Conservation (phyloP, 2,113 vertebrate species). For the Atherinomorus stipes region DNA sequence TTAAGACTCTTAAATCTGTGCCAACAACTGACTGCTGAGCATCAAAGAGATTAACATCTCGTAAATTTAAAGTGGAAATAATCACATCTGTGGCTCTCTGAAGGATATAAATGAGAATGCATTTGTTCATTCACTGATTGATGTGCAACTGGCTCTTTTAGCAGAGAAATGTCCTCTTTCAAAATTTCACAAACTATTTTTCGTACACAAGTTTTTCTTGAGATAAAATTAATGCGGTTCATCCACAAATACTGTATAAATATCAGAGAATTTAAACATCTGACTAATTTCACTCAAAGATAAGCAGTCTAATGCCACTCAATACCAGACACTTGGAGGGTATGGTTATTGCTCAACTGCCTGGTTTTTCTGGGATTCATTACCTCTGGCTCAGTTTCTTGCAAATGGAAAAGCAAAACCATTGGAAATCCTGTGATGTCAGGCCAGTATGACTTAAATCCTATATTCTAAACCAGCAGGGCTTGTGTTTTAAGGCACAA, state of each 20-base stretch:
- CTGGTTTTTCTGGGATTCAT: slow-evolving; percentile 66
- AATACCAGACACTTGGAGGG: slow-evolving; percentile 45
- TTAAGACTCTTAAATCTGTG: slow-evolving; percentile 44
- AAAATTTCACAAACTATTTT: slow-evolving; percentile 8
- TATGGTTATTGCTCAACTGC: slow-evolving; percentile 43
- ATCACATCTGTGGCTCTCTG: slow-evolving; percentile 48
- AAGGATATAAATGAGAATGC: slow-evolving; percentile 32
- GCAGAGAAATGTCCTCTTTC: slow-evolving; percentile 37
- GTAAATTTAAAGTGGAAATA: slow-evolving; percentile 73
- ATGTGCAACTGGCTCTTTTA: slow-evolving; percentile 45
- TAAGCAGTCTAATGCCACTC: slow-evolving; percentile 39
- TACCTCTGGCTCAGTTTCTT: slow-evolving; percentile 50
- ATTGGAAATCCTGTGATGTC: slow-evolving; percentile 55
- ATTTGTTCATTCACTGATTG: slow-evolving; percentile 52
- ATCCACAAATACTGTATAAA: slow-evolving; percentile 6
- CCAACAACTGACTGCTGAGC: slow-evolving; percentile 61
- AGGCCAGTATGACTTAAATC: slow-evolving; percentile 52
- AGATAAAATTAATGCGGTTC: slow-evolving; percentile 10
- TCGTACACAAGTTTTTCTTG: not conserved
- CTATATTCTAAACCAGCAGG: slow-evolving; percentile 34
- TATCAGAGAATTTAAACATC: slow-evolving; percentile 18
- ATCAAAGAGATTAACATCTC: slow-evolving; percentile 76
- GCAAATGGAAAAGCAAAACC: slow-evolving; percentile 63
- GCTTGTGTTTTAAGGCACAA: slow-evolving; percentile 38
- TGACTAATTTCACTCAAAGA: slow-evolving; percentile 36